phyloP scores from a whole-genome alignment of 2,113 vertebrate species.

The Excalfactoria chinensis region DNA sequence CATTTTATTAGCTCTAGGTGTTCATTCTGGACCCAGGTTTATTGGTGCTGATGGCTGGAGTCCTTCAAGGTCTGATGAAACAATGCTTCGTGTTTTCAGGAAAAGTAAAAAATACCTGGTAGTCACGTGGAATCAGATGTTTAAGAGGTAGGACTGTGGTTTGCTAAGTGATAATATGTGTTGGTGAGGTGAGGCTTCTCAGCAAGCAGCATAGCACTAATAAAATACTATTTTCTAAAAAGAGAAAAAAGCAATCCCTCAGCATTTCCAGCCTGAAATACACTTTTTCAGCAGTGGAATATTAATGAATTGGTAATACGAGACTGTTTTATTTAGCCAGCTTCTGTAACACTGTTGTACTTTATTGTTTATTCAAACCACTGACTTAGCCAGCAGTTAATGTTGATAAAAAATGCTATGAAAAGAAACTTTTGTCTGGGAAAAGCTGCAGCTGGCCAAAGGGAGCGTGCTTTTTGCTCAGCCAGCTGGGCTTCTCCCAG shows the following conservation, averaged over 20 bases:
- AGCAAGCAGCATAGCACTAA: neutral
- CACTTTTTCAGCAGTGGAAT: neutral
- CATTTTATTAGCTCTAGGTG: neutral
- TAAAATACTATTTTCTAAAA: neutral
- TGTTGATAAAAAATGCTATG: conserved; percentile 40
- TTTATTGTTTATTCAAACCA: conserved; percentile 28
- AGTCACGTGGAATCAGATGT: neutral
- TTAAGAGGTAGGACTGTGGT: neutral
- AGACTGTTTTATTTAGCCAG: neutral
- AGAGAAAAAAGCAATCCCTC: neutral
- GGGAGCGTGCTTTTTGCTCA: neutral
- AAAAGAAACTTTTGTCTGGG: conserved; percentile 31
- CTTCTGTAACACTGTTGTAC: neutral
- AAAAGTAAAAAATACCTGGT: neutral
- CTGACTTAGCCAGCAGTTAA: neutral
- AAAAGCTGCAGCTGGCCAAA: neutral
- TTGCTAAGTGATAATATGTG: neutral
- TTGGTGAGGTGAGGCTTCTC: neutral
- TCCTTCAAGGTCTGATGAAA: neutral
- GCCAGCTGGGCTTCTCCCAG: neutral
- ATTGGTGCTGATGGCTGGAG: neutral
- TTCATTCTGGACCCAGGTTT: neutral
- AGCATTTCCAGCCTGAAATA: neutral
- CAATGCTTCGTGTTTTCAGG: neutral
- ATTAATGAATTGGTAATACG: neutral